Conservation (phyloP, 2,888 invertebrate species). For the Hemaris fuciformis region DNA sequence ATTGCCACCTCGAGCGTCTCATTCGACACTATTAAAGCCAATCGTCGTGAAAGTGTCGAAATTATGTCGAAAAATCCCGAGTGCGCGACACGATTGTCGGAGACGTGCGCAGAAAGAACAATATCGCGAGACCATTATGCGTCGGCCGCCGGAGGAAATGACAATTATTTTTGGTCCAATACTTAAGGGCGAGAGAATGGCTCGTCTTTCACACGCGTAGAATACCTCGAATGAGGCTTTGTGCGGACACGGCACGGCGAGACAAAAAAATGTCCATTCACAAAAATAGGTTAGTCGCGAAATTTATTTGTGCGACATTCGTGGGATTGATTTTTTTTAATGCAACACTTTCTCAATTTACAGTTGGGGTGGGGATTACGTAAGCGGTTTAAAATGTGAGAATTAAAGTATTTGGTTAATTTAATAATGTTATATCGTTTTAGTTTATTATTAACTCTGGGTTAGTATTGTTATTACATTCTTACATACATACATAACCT, state of each 20-base stretch:
- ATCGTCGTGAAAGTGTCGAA: slow-evolving; percentile 46
- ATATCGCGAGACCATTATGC: slow-evolving; percentile 39
- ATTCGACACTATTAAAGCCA: slow-evolving; percentile 47
- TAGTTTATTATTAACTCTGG: too few relatives aligned
- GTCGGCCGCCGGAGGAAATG: slow-evolving; percentile 77
- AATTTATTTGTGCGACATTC: slow-evolving; percentile 39
- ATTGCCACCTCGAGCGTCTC: slow-evolving; percentile 41
- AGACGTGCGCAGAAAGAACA: slow-evolving; percentile 22
- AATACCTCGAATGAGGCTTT: slow-evolving; percentile 74
- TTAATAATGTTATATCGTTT: too few relatives aligned
- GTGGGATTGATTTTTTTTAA: slow-evolving; percentile 25
- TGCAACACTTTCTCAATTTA: background rate
- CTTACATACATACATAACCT: too few relatives aligned
- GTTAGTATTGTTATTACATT: too few relatives aligned
- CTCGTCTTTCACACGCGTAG: slow-evolving; percentile 76
- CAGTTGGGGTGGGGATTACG: background rate
- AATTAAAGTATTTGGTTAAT: background rate
- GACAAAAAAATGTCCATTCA: slow-evolving; percentile 77
- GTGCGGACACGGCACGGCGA: slow-evolving; percentile 54
- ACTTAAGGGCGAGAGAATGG: slow-evolving; percentile 67
- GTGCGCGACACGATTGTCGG: slow-evolving; percentile 19
- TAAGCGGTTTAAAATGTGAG: background rate
- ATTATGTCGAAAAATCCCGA: slow-evolving; percentile 39
- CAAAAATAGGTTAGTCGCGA: slow-evolving; percentile 78
- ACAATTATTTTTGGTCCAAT: slow-evolving; percentile 78